Conservation (phyloP, 1,140 invertebrate genomes). For the Drosophila quadrilineata region DNA sequence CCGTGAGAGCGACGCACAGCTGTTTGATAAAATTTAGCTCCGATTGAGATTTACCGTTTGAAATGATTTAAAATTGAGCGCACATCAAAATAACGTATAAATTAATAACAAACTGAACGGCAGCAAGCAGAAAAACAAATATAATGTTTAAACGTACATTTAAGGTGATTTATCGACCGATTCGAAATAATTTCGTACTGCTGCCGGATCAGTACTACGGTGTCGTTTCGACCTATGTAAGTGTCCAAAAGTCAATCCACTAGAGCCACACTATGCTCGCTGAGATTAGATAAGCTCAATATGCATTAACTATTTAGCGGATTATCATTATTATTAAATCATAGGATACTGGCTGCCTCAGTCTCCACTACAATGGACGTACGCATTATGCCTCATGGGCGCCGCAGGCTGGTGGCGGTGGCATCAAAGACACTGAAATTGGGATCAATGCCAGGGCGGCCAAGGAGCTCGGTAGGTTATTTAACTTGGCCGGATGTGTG, state of each 20-base stretch:
- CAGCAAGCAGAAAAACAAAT: conserved; percentile 1
- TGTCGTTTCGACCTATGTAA: conserved; percentile 80
- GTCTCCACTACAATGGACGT: conserved; percentile 64
- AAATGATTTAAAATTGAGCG: conserved; percentile 42
- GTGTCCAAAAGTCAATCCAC: conserved; percentile 63
- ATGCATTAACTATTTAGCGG: conserved; percentile 5
- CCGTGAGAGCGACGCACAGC: conserved; percentile 16
- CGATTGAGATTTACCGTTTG: conserved; percentile 23
- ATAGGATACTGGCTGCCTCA: conserved; percentile 78
- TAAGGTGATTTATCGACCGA: conserved; percentile 76
- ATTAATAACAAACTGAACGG: conserved; percentile 6
- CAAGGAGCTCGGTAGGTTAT: conserved; percentile 80
- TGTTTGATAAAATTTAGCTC: conserved; percentile 9
- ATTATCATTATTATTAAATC: conserved; percentile 6
- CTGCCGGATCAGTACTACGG: conserved; percentile 76
- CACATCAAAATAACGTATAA: conserved; percentile 3
- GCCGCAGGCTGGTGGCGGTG: conserved; percentile 65
- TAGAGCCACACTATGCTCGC: not conserved
- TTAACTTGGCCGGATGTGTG: conserved; percentile 71
- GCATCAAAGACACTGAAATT: conserved; percentile 80
- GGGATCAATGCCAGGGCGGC: conserved; percentile 81
- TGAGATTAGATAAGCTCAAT: conserved; percentile 62
- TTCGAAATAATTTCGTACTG: conserved; percentile 68
- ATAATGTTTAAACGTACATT: conserved; percentile 80
- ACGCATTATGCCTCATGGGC: conserved; percentile 76